phyloP scores from a whole-genome alignment of 2,888 invertebrate genomes.

The Drosophila nr. fundita region DNA sequence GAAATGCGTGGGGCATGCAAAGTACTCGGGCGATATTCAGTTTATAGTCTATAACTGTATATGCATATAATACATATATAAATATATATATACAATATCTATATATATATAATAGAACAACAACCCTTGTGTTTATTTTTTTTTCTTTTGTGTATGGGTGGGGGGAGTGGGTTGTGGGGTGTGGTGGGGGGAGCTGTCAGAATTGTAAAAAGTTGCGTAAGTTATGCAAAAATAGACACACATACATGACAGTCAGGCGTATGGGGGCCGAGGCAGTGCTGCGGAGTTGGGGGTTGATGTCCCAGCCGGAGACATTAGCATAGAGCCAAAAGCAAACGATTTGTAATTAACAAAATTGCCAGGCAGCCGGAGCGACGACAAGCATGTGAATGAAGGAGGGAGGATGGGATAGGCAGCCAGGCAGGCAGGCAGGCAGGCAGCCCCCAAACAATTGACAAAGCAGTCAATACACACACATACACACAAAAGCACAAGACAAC shows the following conservation, averaged over 20 bases:
- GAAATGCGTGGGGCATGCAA: constrained; percentile 34
- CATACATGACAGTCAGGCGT: constrained; percentile 27
- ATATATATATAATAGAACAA: constrained; percentile 52
- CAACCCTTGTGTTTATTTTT: constrained; percentile 54
- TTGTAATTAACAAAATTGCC: constrained; percentile 85
- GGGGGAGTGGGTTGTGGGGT: neutral
- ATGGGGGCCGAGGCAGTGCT: neutral
- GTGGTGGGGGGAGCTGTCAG: constrained; percentile 46
- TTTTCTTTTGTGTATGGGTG: neutral
- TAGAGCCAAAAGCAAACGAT: constrained; percentile 75
- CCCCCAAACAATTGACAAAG: constrained; percentile 74
- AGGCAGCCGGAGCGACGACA: constrained; percentile 75
- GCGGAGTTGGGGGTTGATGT: constrained; percentile 14
- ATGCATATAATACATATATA: neutral
- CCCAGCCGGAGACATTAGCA: constrained; percentile 66
- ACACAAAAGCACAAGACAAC: constrained; percentile 35
- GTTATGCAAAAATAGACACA: constrained; percentile 67
- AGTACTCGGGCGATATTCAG: constrained; percentile 42
- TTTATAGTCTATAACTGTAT: constrained; percentile 46
- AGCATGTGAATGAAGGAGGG: neutral
- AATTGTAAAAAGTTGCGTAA: constrained; percentile 68
- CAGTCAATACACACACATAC: constrained; percentile 65
- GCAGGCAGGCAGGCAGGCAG: constrained; percentile 21
- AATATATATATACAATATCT: constrained; percentile 1
- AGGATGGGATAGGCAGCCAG: neutral